Base-by-base conservation (phyloP, 2,797 vertebrate species). In the Tapirus indicus region DNA sequence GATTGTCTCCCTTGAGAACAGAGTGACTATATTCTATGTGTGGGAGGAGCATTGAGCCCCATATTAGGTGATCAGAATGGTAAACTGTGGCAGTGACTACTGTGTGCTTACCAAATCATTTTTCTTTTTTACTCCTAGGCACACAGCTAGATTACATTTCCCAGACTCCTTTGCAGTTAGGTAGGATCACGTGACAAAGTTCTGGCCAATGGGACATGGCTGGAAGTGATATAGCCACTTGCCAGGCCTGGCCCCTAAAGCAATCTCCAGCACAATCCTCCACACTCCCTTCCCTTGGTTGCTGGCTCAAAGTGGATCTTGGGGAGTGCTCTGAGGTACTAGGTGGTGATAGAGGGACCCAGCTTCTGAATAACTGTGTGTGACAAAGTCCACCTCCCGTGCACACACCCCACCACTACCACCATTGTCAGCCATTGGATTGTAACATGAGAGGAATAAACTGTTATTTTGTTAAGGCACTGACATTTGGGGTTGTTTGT, bases 381-480 rank as follows among this genome's bases (percentile, higher is more conserved):
- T 16, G 17, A 7, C 54, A 49, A 54, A 91, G 44, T 94, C 60
- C 10, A 21, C 56, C 49, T 10, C 41, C 25, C 27, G 9, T 13
- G 54, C 7, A 52, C 18, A 56, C 2, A 35, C 60, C 54, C 58
- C 12, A 8, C 20, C 52, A 66, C 49, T 27, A 29, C 8, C 64
- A 68, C 49, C 47, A 60, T 47, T 64, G 27, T 75, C 83, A 96
- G 35, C 11, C 32, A 62, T 8, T 69, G 54, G 74, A 62, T 64
- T 74, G 29, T 62, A 56, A 44, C 13, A n/a, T 47, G 68, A 92
- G 56, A 90, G 38, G 84, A 94, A 82, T 17, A 94, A 80, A 89
- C 72, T n/a, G 78, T 25, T 68, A 66, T 82, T 77, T 60, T 86
- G 77, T 54, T 35, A 89, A 86, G 8, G 20, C 47, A 89, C 13